phyloP scores from a whole-genome alignment of 1,140 invertebrate genomes.

The Spodoptera litura region DNA sequence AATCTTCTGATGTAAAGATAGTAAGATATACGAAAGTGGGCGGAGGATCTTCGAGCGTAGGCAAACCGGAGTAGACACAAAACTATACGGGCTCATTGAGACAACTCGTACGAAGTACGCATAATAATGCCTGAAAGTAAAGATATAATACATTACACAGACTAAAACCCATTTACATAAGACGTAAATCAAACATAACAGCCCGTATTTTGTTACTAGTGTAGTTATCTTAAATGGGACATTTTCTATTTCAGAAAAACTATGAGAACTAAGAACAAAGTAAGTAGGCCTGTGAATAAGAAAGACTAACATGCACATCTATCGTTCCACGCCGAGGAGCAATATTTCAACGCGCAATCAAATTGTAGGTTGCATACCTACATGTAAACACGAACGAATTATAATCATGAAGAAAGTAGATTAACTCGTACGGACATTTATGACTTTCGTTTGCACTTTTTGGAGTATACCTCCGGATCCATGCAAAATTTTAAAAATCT shows the following conservation, averaged over 20 bases:
- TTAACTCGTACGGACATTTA: neutral
- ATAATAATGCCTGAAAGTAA: constrained; percentile 17
- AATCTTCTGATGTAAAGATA: constrained; percentile 45
- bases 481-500: neutral
- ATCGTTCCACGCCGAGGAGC: constrained; percentile 28
- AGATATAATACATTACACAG: neutral
- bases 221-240: neutral
- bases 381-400: constrained; percentile 16
- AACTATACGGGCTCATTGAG: constrained; percentile 58
- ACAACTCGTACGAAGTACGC: neutral
- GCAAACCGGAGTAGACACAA: constrained; percentile 68
- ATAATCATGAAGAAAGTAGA: constrained; percentile 27
- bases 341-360: constrained; percentile 25
- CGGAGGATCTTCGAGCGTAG: constrained; percentile 69
- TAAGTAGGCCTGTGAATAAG: constrained; percentile 25
- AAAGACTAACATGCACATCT: constrained; percentile 25
- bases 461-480: neutral
- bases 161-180: neutral
- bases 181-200: no score
- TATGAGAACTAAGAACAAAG: constrained; percentile 31
- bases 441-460: constrained; percentile 3
- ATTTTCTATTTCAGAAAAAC: constrained; percentile 3
- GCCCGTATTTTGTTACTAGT: neutral
- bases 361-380: constrained; percentile 31
- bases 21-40: constrained; percentile 57